Percentiles rank a stretch among this genome's conserved stretches.
Evolutionary conservation across 1,140 invertebrate genomes (phyloP).

Genomic region (Halictus rubicundus): DNA sequence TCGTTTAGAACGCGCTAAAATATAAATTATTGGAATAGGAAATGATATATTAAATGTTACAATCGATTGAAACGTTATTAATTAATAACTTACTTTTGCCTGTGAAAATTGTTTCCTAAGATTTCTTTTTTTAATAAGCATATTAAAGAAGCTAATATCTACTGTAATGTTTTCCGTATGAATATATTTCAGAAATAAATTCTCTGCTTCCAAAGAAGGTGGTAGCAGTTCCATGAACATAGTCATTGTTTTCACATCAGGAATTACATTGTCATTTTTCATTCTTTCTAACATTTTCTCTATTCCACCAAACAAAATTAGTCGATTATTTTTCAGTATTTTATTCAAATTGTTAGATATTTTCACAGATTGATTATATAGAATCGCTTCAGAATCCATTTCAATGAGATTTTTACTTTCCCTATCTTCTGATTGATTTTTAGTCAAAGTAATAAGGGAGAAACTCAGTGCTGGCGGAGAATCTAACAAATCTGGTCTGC

Average conservation of each 20-base stretch:
- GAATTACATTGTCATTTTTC: slow-evolving; percentile 84
- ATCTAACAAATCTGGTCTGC: slow-evolving; percentile 68
- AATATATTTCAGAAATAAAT: slow-evolving; percentile 82
- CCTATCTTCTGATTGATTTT: no score
- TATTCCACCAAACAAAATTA: slow-evolving; percentile 91
- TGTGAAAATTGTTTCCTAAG: slow-evolving; percentile 84
- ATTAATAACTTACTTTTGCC: slow-evolving; percentile 83
- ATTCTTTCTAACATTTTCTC: slow-evolving; percentile 88
- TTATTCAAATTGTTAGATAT: slow-evolving; percentile 56
- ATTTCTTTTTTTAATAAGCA: slow-evolving; percentile 90
- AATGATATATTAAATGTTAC: neutral
- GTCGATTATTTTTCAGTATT: slow-evolving; percentile 81
- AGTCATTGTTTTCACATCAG: slow-evolving; percentile 90
- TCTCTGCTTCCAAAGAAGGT: slow-evolving; percentile 84
- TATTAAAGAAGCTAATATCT: slow-evolving; percentile 92
- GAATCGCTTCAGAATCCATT: neutral
- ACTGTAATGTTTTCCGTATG: slow-evolving; percentile 80
- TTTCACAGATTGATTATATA: no score
- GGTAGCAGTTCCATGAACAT: slow-evolving; percentile 88
- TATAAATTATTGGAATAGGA: slow-evolving; percentile 9
- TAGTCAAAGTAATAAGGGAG: slow-evolving; percentile 11
- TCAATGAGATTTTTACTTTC: neutral
- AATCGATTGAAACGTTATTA: neutral
- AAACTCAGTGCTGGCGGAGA: slow-evolving; percentile 66
- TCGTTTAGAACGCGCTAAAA: slow-evolving; percentile 83